These are phyloP conservation scores for Paramisgurnus dabryanus DNA, from an alignment of 2,113 vertebrate species.

Conservation along the genomic window DNA sequence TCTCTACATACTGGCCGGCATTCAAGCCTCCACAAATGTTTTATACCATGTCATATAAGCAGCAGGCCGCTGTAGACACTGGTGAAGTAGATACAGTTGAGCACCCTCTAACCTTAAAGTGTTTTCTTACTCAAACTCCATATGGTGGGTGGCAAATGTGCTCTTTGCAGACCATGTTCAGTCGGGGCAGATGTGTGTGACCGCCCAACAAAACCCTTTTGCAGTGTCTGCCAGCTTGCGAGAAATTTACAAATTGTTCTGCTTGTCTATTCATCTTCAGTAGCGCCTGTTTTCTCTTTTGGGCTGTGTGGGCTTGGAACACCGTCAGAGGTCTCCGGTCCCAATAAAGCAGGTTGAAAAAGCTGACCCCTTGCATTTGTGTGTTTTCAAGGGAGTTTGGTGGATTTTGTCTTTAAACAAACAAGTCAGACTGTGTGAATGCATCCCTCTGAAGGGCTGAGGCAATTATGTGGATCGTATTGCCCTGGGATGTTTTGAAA, in stretches of 20 bases:
- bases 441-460: conserved; percentile 43
- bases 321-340: conserved; percentile 22
- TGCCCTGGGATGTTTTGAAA: conserved; percentile 58
- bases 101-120: conserved; percentile 31
- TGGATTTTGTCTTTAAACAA: conserved; percentile 56
- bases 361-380: conserved; percentile 26
- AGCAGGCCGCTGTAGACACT: conserved; percentile 10
- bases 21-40: conserved; percentile 48
- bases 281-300: conserved; percentile 17
- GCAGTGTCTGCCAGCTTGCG: conserved; percentile 11
- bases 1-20: conserved; percentile 38
- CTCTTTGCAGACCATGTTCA: conserved; percentile 14
- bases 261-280: conserved; percentile 16
- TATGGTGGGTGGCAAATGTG: conserved; percentile 40
- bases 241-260: conserved; percentile 39
- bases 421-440: conserved; percentile 44
- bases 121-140: conserved; percentile 41
- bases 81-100: conserved; percentile 8
- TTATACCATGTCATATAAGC: conserved; percentile 24
- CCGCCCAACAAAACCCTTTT: conserved; percentile 15
- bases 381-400: conserved; percentile 44
- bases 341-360: conserved; percentile 35
- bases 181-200: conserved; percentile 49
- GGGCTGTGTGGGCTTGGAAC: conserved; percentile 1
- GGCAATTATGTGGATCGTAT: conserved; percentile 57